phyloP scores from a whole-genome alignment of 2,797 vertebrate species.

The Gephyroberyx darwinii region DNA sequence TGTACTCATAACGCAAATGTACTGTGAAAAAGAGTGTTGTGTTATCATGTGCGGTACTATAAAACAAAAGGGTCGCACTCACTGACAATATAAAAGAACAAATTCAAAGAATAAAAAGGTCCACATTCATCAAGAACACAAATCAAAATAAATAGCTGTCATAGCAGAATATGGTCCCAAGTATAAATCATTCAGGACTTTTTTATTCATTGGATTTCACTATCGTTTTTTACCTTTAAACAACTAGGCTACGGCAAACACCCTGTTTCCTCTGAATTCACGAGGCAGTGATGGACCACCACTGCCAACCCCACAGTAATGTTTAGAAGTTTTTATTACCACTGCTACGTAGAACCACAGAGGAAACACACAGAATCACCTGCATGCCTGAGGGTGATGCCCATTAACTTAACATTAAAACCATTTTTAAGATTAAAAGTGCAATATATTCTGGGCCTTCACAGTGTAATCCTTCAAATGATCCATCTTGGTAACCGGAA shows the following conservation, averaged over 20 bases:
- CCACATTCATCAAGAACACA: slow-evolving; percentile 38
- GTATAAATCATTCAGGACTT: neutral
- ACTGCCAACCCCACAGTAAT: neutral
- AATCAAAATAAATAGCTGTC: slow-evolving; percentile 13
- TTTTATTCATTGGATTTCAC: slow-evolving; percentile 2
- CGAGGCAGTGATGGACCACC: neutral
- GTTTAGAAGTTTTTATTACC: neutral
- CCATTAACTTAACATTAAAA: too few species aligned
- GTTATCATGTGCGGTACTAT: neutral
- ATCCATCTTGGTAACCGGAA: slow-evolving; percentile 5
- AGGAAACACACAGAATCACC: neutral
- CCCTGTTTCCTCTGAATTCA: neutral
- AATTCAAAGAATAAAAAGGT: neutral
- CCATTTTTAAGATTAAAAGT: slow-evolving; percentile 16
- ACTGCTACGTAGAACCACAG: neutral
- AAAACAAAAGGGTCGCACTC: neutral
- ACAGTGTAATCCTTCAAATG: slow-evolving; percentile 25
- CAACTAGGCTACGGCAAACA: neutral
- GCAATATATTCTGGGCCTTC: slow-evolving; percentile 30
- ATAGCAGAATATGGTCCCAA: neutral
- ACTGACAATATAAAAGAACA: neutral
- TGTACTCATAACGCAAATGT: too few species aligned
- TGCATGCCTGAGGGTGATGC: too few species aligned
- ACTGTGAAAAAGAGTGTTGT: too few species aligned
- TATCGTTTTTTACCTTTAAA: neutral